phyloP scores from a whole-genome alignment of 2,797 vertebrate species.

The Pantherophis alleghaniensis region DNA sequence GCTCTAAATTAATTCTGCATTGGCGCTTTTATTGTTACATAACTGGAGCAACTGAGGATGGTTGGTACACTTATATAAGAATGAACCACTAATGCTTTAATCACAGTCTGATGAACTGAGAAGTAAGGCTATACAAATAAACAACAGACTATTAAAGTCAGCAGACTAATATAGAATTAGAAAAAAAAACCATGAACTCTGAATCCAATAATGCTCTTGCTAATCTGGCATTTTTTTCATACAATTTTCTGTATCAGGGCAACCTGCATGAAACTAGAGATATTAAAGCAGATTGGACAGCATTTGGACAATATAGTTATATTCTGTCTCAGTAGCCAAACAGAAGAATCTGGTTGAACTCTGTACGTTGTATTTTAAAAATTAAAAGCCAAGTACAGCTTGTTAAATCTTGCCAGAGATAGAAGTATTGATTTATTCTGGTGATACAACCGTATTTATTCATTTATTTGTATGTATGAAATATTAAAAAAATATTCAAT shows the following conservation, averaged over 20 bases:
- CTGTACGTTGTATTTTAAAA: not conserved
- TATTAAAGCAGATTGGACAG: not conserved
- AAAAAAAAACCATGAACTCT: not conserved
- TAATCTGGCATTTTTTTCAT: not conserved
- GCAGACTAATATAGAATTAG: not conserved
- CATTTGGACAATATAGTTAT: not conserved
- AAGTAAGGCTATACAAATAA: not conserved
- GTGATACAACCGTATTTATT: not conserved
- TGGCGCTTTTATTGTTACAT: slow-evolving; percentile 16
- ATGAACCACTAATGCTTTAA: not conserved
- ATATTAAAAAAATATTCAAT: not conserved
- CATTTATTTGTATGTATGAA: not conserved
- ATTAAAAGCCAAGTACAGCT: not conserved
- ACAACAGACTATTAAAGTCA: not conserved
- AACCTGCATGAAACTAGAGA: not conserved
- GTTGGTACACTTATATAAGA: not conserved
- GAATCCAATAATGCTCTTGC: not conserved
- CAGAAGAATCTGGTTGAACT: not conserved
- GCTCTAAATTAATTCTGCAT: slow-evolving; percentile 32
- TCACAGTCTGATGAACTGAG: not conserved
- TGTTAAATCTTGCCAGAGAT: not conserved
- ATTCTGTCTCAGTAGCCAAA: not conserved
- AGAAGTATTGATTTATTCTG: not conserved
- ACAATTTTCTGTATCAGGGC: not conserved
- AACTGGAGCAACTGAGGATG: not conserved